These are phyloP conservation scores for Dryobates pubescens DNA, from an alignment of 2,797 vertebrate species.

Conservation along the genomic window DNA sequence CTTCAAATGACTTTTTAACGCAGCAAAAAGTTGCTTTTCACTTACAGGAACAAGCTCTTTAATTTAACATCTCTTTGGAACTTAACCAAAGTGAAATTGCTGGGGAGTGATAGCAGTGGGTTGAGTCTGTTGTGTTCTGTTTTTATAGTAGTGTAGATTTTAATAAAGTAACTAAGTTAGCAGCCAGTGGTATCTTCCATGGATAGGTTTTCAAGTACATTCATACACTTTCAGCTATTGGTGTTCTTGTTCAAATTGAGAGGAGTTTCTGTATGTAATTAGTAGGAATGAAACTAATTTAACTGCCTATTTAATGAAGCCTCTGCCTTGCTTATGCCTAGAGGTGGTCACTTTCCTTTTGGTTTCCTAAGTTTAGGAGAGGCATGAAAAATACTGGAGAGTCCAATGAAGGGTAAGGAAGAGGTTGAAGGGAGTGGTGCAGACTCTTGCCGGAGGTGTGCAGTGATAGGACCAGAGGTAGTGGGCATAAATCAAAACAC, in stretches of 20 bases:
- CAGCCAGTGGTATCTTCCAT: neutral
- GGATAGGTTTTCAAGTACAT: neutral
- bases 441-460: neutral
- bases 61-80: neutral
- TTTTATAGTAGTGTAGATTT: neutral
- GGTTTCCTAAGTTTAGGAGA: neutral
- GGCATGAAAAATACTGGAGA: too few species aligned
- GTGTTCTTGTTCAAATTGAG: neutral
- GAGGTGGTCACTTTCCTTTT: neutral
- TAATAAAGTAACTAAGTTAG: neutral
- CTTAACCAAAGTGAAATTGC: neutral
- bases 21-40: neutral
- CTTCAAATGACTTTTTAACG: neutral
- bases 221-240: neutral
- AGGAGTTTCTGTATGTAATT: neutral
- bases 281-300: neutral
- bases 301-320: neutral
- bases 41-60: neutral
- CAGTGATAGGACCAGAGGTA: neutral
- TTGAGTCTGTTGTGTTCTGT: neutral
- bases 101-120: neutral
- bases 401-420: neutral
- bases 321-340: neutral
- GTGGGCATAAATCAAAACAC: neutral
- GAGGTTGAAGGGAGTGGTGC: neutral